Evolutionary conservation across 2,888 invertebrate genomes (phyloP).

Genomic region (Elmis aenea): DNA sequence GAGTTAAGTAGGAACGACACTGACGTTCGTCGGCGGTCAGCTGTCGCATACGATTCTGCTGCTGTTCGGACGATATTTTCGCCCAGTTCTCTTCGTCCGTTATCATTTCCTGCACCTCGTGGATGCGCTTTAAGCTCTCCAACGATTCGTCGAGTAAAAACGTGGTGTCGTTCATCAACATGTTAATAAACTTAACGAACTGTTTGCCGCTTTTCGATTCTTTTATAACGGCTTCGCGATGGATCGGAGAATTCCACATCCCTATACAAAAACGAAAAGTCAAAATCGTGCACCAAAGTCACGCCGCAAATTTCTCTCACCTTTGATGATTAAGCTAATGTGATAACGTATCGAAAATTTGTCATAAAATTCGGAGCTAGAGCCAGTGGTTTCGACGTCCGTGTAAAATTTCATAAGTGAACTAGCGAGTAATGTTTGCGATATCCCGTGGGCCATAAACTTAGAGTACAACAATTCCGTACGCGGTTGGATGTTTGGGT

Average conservation of each 20-base stretch:
- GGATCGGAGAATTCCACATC: slow-evolving; percentile 90
- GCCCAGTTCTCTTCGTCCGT: slow-evolving; percentile 65
- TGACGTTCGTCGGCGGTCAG: slow-evolving; percentile 80
- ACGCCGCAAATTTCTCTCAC: slow-evolving; percentile 26
- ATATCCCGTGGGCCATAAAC: slow-evolving; percentile 84
- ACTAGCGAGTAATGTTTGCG: slow-evolving; percentile 76
- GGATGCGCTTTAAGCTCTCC: slow-evolving; percentile 82
- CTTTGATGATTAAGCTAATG: slow-evolving; percentile 93
- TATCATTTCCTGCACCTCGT: slow-evolving; percentile 83
- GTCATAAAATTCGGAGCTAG: slow-evolving; percentile 98
- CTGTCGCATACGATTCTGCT: slow-evolving; percentile 72
- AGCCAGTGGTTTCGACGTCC: slow-evolving; percentile 95
- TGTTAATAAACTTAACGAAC: slow-evolving; percentile 94
- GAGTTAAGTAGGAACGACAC: slow-evolving; percentile 83
- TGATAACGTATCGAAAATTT: slow-evolving; percentile 98
- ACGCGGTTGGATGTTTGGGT: slow-evolving; percentile 58
- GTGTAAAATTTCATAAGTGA: slow-evolving; percentile 98
- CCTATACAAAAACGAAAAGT: too few species aligned
- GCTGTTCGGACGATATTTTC: slow-evolving; percentile 61
- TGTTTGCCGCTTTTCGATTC: slow-evolving; percentile 88
- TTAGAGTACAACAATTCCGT: slow-evolving; percentile 59
- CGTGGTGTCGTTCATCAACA: slow-evolving; percentile 98
- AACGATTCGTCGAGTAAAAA: slow-evolving; percentile 94
- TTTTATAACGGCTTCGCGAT: slow-evolving; percentile 79
- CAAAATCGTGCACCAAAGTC: slow-evolving; percentile 1